These are phyloP conservation scores for Macroglossus sobrinus DNA, from an alignment of 2,113 vertebrate species.

Conservation along the genomic window DNA sequence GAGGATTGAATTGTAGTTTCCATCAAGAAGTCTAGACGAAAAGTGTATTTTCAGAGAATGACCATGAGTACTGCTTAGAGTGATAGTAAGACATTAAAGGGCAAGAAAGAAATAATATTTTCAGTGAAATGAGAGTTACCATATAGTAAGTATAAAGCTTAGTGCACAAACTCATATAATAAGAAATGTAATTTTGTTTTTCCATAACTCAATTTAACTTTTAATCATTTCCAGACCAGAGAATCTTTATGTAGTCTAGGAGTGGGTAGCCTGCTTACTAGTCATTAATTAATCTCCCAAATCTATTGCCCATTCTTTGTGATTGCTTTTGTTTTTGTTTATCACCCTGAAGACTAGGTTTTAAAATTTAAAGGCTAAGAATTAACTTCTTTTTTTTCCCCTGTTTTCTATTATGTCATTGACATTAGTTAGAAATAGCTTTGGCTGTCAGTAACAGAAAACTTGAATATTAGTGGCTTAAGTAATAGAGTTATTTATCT, in stretches of 20 bases:
- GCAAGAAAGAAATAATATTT: background rate
- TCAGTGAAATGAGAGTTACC: background rate
- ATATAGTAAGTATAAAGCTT: background rate
- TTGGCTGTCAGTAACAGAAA: background rate
- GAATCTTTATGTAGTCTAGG: background rate
- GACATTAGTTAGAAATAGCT: background rate
- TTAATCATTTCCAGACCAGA: background rate
- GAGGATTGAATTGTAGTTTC: background rate
- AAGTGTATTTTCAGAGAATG: conserved; percentile 7
- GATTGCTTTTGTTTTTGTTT: background rate
- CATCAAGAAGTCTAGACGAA: background rate
- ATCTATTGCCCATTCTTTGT: background rate
- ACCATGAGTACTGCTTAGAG: background rate
- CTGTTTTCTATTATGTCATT: background rate
- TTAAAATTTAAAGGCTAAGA: background rate
- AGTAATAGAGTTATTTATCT: background rate
- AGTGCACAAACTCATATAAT: background rate
- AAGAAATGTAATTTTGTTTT: background rate
- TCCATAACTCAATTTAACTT: background rate
- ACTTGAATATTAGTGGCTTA: background rate
- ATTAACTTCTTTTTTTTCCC: background rate
- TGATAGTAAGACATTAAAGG: background rate
- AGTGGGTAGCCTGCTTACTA: background rate
- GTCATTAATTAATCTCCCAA: background rate
- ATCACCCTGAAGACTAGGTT: background rate